Evolutionary conservation across 2,888 invertebrate genomes (phyloP).

Genomic region (Maniola hyperantus): DNA sequence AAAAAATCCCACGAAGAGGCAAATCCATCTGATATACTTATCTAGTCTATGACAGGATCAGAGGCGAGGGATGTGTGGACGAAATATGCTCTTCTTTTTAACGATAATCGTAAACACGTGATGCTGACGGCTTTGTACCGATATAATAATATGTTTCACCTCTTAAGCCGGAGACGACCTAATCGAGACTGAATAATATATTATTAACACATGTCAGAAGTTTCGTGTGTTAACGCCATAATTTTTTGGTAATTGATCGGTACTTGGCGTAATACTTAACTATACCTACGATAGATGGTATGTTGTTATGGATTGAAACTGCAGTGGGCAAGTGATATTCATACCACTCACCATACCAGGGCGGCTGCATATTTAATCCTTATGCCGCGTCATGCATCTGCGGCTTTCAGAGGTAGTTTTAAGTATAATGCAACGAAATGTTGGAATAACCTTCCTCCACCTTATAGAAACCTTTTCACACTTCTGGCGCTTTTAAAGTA

Average conservation of each 20-base stretch:
- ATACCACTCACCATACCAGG: no score
- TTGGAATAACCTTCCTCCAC: no score
- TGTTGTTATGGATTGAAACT: no score
- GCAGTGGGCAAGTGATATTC: no score
- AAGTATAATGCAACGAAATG: no score
- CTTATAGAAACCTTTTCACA: no score
- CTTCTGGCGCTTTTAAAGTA: no score
- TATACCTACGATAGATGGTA: neutral
- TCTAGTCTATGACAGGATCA: constrained; percentile 24
- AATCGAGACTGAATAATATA: constrained; percentile 9
- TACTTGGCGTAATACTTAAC: neutral
- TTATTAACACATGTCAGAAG: constrained; percentile 12
- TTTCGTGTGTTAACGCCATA: neutral
- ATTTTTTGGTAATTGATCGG: constrained; percentile 9
- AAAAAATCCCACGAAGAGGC: neutral
- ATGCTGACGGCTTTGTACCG: constrained; percentile 45
- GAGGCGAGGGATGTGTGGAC: constrained; percentile 42
- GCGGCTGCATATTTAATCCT: no score
- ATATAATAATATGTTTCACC: constrained; percentile 37
- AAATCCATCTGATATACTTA: neutral
- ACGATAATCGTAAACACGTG: constrained; percentile 51
- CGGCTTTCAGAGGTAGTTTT: no score
- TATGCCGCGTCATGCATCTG: no score
- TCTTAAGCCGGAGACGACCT: constrained; percentile 9
- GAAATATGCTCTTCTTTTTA: constrained; percentile 47